Percentiles rank a stretch among this genome's conserved stretches.
These are phyloP conservation scores for Marisa cornuarietis DNA, from an alignment of 1,140 invertebrate species.

Conservation along the genomic window DNA sequence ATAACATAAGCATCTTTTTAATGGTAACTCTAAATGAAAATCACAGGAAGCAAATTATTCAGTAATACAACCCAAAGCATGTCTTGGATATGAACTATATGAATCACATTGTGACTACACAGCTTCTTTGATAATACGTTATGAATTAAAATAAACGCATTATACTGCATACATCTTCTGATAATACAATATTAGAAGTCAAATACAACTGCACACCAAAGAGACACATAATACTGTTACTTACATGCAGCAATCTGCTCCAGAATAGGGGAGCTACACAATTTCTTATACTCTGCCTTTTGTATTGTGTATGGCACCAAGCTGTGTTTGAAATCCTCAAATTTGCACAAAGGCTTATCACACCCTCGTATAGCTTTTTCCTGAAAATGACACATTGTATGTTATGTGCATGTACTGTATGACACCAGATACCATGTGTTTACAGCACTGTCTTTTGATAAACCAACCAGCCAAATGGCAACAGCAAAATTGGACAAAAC, in stretches of 20 bases:
- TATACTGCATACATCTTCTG: neutral
- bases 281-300: constrained; percentile 18
- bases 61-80: neutral
- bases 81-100: neutral
- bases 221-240: neutral
- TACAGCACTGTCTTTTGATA: no score
- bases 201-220: neutral
- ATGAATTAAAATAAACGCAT: neutral
- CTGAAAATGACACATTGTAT: constrained; percentile 11
- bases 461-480: no score
- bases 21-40: no score
- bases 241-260: constrained; percentile 34
- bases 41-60: neutral
- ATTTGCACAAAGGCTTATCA: constrained; percentile 20
- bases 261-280: constrained; percentile 34
- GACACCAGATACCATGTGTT: no score
- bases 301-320: constrained; percentile 25
- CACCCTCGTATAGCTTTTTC: constrained; percentile 33
- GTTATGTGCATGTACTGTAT: no score
- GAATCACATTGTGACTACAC: neutral
- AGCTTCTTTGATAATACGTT: neutral
- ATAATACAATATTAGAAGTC: neutral
- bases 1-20: no score
- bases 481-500: no score
- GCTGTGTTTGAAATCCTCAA: constrained; percentile 28